phyloP scores from a whole-genome alignment of 1,140 invertebrate genomes.

The Ctenoplectra terminalis region DNA sequence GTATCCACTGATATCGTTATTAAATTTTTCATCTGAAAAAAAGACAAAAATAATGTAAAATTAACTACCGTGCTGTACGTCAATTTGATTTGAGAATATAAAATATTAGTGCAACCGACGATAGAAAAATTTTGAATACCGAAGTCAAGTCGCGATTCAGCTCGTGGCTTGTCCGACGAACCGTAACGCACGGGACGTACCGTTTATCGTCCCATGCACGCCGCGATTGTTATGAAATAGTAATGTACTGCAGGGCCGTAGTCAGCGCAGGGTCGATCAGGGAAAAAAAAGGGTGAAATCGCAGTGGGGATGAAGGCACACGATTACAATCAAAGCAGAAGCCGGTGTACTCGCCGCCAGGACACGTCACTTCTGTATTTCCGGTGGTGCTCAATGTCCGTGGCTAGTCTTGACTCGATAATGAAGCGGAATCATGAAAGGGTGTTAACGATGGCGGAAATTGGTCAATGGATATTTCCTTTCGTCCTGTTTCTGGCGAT shows the following conservation, averaged over 20 bases:
- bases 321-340: slow-evolving; percentile 68
- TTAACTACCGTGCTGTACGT: no score
- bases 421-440: slow-evolving; percentile 15
- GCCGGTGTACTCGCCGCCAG: slow-evolving; percentile 58
- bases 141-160: slow-evolving; percentile 31
- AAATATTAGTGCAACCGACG: no score
- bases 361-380: slow-evolving; percentile 68
- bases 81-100: no score
- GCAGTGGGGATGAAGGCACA: slow-evolving; percentile 52
- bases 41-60: no score
- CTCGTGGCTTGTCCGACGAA: slow-evolving; percentile 23
- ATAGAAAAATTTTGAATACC: slow-evolving; percentile 20
- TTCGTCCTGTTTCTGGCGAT: no score
- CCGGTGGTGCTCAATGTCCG: slow-evolving; percentile 66
- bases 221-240: slow-evolving; percentile 73
- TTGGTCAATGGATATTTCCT: neutral
- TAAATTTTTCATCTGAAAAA: neutral
- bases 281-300: slow-evolving; percentile 50
- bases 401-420: slow-evolving; percentile 40
- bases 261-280: neutral
- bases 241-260: slow-evolving; percentile 59
- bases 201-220: slow-evolving; percentile 58
- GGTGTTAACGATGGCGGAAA: slow-evolving; percentile 1
- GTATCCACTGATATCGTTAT: neutral
- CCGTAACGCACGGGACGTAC: slow-evolving; percentile 47